These are phyloP conservation scores for Eolophus roseicapilla DNA, from an alignment of 2,113 vertebrate genomes.

Conservation along the genomic window DNA sequence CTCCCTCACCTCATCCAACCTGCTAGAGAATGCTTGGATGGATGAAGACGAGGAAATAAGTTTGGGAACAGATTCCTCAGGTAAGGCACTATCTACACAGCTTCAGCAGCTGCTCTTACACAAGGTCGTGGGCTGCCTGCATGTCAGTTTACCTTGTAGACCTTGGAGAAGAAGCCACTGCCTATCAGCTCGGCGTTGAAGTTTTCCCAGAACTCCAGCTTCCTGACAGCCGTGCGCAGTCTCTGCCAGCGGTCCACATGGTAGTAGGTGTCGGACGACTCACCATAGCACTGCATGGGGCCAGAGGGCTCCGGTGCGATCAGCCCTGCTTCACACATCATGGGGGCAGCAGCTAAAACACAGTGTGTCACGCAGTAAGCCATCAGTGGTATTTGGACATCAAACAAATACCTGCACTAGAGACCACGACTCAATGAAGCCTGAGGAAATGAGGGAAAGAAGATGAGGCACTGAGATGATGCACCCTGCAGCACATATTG, in stretches of 20 bases:
- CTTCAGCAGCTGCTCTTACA: not conserved
- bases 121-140: not conserved
- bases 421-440: not conserved
- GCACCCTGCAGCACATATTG: not conserved
- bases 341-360: not conserved
- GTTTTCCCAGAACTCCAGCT: constrained; percentile 90
- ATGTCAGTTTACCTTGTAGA: constrained; percentile 80
- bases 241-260: constrained; percentile 85
- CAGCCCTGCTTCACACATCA: constrained; percentile 52
- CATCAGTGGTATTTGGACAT: not conserved
- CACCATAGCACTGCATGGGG: constrained; percentile 34
- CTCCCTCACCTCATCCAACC: not conserved
- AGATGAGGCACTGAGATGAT: fast-evolving
- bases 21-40: not conserved
- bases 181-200: constrained; percentile 82
- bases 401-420: not conserved
- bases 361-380: not conserved
- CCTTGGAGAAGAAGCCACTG: constrained; percentile 88
- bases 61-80: not conserved
- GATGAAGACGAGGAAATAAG: not conserved
- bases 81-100: not conserved
- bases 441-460: not conserved
- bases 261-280: constrained; percentile 80
- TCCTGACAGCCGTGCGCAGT: constrained; percentile 83
- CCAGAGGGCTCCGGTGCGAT: not conserved